phyloP scores from a whole-genome alignment of 2,888 invertebrate genomes.

The Anaspis maculata region DNA sequence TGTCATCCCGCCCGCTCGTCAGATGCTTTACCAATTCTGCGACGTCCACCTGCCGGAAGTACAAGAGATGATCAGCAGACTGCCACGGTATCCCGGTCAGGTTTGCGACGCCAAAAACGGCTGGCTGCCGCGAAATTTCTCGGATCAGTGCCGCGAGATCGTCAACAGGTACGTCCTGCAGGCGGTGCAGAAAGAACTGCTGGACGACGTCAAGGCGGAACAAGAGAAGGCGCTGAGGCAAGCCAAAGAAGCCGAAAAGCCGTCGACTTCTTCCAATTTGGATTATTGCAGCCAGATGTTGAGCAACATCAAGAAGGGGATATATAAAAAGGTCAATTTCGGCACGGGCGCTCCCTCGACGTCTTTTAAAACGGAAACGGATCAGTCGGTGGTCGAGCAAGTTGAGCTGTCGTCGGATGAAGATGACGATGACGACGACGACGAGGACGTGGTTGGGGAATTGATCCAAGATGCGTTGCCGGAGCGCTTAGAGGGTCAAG shows the following conservation, averaged over 20 bases:
- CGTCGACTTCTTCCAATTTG: slow-evolving; percentile 3
- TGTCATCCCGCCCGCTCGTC: slow-evolving; percentile 69
- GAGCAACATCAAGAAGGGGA: slow-evolving; percentile 23
- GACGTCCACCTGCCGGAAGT: slow-evolving; percentile 75
- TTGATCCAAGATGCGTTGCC: slow-evolving; percentile 21
- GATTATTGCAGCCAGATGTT: slow-evolving; percentile 28
- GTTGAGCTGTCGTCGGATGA: slow-evolving; percentile 21
- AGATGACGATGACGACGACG: slow-evolving; percentile 13
- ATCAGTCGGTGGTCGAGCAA: slow-evolving; percentile 11
- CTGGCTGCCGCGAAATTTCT: slow-evolving; percentile 67
- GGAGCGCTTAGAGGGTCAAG: too few species aligned
- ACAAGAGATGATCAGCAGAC: slow-evolving; percentile 61
- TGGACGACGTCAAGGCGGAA: slow-evolving; percentile 19
- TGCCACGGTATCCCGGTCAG: slow-evolving; percentile 52
- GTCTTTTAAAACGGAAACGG: background rate
- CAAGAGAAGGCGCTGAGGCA: slow-evolving; percentile 6
- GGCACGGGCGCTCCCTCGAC: background rate
- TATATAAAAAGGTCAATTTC: slow-evolving; percentile 16
- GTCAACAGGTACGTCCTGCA: slow-evolving; percentile 48
- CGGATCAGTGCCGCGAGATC: slow-evolving; percentile 63
- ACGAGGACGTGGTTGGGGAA: slow-evolving; percentile 19
- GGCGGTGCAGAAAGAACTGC: slow-evolving; percentile 24
- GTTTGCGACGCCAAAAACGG: slow-evolving; percentile 62
- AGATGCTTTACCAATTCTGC: slow-evolving; percentile 86
- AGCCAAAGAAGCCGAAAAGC: slow-evolving; percentile 5